A percentile compares a stretch with the other conserved stretches of the same genome.
phyloP scores from a whole-genome alignment of 2,888 invertebrate species.

The Tyria jacobaeae region DNA sequence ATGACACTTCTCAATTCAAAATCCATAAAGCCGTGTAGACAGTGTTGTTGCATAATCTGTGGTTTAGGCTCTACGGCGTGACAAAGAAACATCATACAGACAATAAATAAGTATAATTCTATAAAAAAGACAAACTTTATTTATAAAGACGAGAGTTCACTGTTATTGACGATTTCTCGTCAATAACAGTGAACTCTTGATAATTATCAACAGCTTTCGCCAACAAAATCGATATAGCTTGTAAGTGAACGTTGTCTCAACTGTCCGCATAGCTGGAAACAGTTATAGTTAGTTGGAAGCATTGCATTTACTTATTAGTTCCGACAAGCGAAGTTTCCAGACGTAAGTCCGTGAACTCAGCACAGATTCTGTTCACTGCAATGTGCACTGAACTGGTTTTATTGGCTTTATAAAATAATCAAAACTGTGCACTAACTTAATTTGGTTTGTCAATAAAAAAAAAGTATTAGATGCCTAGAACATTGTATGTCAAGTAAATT shows the following conservation, averaged over 20 bases:
- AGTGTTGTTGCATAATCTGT: too few species aligned
- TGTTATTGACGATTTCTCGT: neutral
- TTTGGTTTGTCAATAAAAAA: too few species aligned
- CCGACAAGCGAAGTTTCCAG: conserved; percentile 50
- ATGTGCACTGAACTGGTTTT: conserved; percentile 46
- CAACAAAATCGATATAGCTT: conserved; percentile 47
- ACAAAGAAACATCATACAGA: too few species aligned
- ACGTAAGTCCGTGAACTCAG: conserved; percentile 45
- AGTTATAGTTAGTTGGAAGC: conserved; percentile 58
- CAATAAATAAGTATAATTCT: too few species aligned
- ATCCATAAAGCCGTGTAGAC: too few species aligned
- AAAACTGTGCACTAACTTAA: conserved; percentile 12
- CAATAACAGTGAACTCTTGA: neutral
- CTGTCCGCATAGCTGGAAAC: conserved; percentile 48
- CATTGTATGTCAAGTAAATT: too few species aligned
- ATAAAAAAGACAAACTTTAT: too few species aligned
- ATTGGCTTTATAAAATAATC: conserved; percentile 40
- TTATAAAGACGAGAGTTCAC: too few species aligned
- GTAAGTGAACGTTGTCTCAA: conserved; percentile 50
- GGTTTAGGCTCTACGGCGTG: too few species aligned
- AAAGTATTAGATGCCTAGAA: too few species aligned
- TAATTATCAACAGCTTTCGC: conserved; percentile 28
- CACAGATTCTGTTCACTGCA: conserved; percentile 45
- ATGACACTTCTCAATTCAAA: too few species aligned
- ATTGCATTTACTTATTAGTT: conserved; percentile 67